phyloP scores from a whole-genome alignment of 1,140 invertebrate species.

The Drosophila arawakana region DNA sequence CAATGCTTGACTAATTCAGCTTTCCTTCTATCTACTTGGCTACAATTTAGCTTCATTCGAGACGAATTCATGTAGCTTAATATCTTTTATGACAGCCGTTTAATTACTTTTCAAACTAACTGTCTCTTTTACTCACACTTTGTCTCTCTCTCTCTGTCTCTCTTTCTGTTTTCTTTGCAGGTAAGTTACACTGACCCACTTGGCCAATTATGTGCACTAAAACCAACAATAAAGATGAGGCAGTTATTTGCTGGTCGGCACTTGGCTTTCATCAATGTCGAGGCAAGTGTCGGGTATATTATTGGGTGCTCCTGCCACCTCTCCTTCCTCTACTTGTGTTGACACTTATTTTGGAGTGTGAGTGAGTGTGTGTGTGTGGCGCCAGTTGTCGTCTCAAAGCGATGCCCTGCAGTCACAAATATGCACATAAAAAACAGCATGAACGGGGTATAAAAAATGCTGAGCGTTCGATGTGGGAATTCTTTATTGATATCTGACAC shows the following conservation, averaged over 20 bases:
- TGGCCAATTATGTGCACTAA: conserved; percentile 58
- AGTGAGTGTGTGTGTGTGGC: conserved; percentile 33
- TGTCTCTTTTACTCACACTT: conserved; percentile 35
- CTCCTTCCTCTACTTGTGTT: conserved; percentile 3
- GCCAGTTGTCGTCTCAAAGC: conserved; percentile 18
- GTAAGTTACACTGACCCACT: conserved; percentile 75
- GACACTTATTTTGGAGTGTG: conserved; percentile 30
- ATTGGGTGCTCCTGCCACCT: conserved; percentile 24
- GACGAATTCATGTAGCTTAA: conserved; percentile 55
- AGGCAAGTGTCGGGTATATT: conserved; percentile 37
- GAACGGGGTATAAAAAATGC: neutral
- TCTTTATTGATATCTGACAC: conserved; percentile 79
- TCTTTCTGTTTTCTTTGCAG: conserved; percentile 54
- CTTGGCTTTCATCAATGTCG: conserved; percentile 54
- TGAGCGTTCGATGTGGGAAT: conserved; percentile 59
- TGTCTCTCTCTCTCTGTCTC: conserved; percentile 39
- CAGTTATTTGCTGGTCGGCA: conserved; percentile 23
- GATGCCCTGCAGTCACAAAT: conserved; percentile 49
- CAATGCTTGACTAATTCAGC: conserved; percentile 11
- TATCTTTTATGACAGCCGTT: conserved; percentile 61
- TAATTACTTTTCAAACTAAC: conserved; percentile 59
- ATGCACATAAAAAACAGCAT: conserved; percentile 39
- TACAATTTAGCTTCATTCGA: conserved; percentile 41
- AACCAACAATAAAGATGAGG: conserved; percentile 6
- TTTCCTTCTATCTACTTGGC: conserved; percentile 5